phyloP scores from a whole-genome alignment of 2,113 vertebrate species.

The Petrocephalus microphthalmus region DNA sequence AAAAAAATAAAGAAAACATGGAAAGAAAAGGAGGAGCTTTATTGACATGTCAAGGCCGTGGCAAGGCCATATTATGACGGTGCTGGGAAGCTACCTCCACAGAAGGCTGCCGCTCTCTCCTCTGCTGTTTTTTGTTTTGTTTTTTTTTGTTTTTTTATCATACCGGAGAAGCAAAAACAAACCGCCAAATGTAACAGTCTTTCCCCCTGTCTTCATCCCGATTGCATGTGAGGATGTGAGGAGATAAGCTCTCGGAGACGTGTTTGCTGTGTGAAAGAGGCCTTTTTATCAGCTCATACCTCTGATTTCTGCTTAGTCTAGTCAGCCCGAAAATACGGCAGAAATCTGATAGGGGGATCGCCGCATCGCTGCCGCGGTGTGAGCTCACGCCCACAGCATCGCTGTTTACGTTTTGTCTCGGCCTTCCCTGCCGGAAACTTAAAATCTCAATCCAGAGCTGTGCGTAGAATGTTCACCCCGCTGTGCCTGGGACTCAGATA shows the following conservation, averaged over 20 bases:
- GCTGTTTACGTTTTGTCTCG: slow-evolving; percentile 60
- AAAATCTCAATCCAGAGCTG: slow-evolving; percentile 60
- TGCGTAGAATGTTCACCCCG: background rate
- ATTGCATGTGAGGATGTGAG: slow-evolving; percentile 66
- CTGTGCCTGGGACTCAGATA: background rate
- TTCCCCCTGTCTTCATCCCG: slow-evolving; percentile 62
- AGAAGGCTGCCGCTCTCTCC: slow-evolving; percentile 50
- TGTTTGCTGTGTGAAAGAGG: slow-evolving; percentile 76
- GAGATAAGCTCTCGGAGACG: slow-evolving; percentile 68
- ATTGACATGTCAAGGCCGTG: slow-evolving; percentile 54
- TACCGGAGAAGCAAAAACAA: slow-evolving; percentile 57
- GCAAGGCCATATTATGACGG: slow-evolving; percentile 43
- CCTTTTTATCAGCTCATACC: slow-evolving; percentile 70
- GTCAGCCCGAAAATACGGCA: slow-evolving; percentile 67
- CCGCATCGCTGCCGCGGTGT: slow-evolving; percentile 64
- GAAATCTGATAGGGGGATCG: slow-evolving; percentile 65
- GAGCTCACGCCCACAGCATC: slow-evolving; percentile 55
- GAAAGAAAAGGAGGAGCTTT: slow-evolving; percentile 28
- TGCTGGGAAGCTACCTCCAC: slow-evolving; percentile 42
- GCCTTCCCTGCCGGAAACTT: slow-evolving; percentile 52
- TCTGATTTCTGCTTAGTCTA: slow-evolving; percentile 73
- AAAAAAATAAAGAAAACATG: slow-evolving; percentile 17
- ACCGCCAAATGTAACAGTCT: slow-evolving; percentile 75
- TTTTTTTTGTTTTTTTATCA: slow-evolving; percentile 38
- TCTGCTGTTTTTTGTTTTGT: slow-evolving; percentile 18